Base-by-base conservation (phyloP, 1,140 invertebrate species). In the Drosophila pseudoananassae region DNA sequence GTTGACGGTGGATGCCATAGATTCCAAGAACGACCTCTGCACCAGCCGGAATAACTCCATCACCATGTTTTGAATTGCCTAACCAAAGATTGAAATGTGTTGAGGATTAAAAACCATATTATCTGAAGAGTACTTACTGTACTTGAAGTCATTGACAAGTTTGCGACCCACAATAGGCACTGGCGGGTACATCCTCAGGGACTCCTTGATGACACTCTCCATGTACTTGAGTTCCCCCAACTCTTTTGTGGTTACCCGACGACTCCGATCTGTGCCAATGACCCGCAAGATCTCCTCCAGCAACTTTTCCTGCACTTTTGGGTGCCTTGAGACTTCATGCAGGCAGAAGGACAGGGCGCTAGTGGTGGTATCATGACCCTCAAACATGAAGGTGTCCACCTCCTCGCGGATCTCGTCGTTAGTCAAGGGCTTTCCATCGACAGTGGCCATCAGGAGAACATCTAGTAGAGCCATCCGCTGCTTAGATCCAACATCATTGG, bases 381-480 rank as follows among this genome's bases (percentile, higher is more conserved):
- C 95, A 84, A 95, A 95, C 93, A 95, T 94, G 66, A 96, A 95
- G 0, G 95, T 95, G 63, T 95, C 94, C 3, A 95, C 94, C 92
- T 95, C 94, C 88, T 95, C 94, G 46, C 93, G 81, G 36, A 96
- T 95, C 77, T 96, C 95, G 25, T 92, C 90, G 76, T 95, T 92
- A 5, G 92, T 93, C 49, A 96, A 81, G 0, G 90, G 83, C 36
- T 91, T 87, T 1, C 92, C 94, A 56, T 93, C 92, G 5, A 93
- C 82, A 12, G 91, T 92, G 53, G 93, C 92, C 81, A 94, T 92
- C 4, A 96, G 88, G 12, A 97, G 82, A 33, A 96, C 90, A 92
- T 96, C 96, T 46, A 96, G 83, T 84, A 96, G 94, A 0, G 95
- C 95, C 66, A 94, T 91, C 33, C 93, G 92, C 46, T 93, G 94